These are phyloP conservation scores for Hydraecia micacea DNA, from an alignment of 2,888 invertebrate genomes.

Conservation along the genomic window DNA sequence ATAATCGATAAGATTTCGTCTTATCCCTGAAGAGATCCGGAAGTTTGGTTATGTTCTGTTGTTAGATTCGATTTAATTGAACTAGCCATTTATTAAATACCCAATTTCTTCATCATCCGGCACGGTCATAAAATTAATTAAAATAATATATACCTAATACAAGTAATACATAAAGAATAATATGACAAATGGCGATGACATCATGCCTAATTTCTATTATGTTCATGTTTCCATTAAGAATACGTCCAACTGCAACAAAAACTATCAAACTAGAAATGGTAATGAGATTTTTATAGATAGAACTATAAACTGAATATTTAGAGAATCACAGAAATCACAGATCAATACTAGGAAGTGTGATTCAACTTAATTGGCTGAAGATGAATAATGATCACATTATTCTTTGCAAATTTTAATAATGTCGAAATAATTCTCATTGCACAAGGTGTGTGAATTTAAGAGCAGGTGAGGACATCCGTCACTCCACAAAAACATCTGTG, in stretches of 20 bases:
- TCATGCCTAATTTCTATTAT: slow-evolving; percentile 66
- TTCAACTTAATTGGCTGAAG: slow-evolving; percentile 17
- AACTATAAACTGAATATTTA: slow-evolving; percentile 29
- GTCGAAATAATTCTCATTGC: slow-evolving; percentile 24
- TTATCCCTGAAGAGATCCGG: not conserved
- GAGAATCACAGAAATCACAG: slow-evolving; percentile 23
- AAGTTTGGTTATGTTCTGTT: not conserved
- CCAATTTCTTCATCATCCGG: not conserved
- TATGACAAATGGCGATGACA: slow-evolving; percentile 64
- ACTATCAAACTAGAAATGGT: slow-evolving; percentile 50
- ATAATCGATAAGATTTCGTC: not conserved
- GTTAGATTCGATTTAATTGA: not conserved
- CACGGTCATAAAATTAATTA: slow-evolving; percentile 49
- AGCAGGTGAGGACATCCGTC: slow-evolving; percentile 41
- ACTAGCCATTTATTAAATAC: not conserved
- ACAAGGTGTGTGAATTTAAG: slow-evolving; percentile 24
- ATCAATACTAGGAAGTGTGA: slow-evolving; percentile 33
- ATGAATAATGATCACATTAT: slow-evolving; percentile 24
- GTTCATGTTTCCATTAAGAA: slow-evolving; percentile 54
- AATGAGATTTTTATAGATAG: slow-evolving; percentile 44
- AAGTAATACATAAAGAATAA: slow-evolving; percentile 43
- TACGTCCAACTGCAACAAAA: slow-evolving; percentile 49
- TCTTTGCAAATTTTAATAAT: slow-evolving; percentile 20
- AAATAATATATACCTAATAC: slow-evolving; percentile 33
- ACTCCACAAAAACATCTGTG: slow-evolving; percentile 40